Evolutionary conservation across 1,140 invertebrate genomes (phyloP).

Genomic region (Spodoptera frugiperda): DNA sequence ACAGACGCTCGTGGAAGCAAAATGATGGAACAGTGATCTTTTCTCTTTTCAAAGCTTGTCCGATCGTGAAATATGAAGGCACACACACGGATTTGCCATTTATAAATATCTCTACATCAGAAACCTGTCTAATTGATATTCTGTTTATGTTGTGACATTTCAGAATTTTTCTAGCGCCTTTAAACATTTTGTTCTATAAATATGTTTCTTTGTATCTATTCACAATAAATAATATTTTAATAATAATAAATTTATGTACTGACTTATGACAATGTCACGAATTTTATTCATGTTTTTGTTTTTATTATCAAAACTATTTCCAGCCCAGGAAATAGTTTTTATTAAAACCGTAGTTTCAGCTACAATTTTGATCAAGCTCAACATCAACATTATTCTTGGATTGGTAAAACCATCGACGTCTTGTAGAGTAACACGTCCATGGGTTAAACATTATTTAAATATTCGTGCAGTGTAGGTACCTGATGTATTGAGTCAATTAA

Average conservation of each 20-base stretch:
- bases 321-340: too few relatives aligned
- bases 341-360: too few relatives aligned
- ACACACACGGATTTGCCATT: constrained; percentile 71
- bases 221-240: too few relatives aligned
- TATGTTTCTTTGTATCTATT: too few relatives aligned
- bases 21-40: constrained; percentile 69
- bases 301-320: too few relatives aligned
- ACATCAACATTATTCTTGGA: not conserved
- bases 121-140: constrained; percentile 47
- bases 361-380: not conserved
- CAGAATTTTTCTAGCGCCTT: constrained; percentile 50
- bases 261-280: too few relatives aligned
- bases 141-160: constrained; percentile 41
- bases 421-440: too few relatives aligned
- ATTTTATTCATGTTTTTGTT: too few relatives aligned
- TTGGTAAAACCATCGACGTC: too few relatives aligned
- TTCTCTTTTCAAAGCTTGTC: constrained; percentile 70
- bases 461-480: constrained; percentile 50
- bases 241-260: too few relatives aligned
- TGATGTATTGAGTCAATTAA: constrained; percentile 76
- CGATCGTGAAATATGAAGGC: constrained; percentile 71
- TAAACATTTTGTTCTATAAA: constrained; percentile 41
- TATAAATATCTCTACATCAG: constrained; percentile 66
- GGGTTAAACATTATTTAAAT: not conserved
- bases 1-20: constrained; percentile 90